Evolutionary conservation across 2,888 invertebrate genomes (phyloP).

Genomic region (Argyra leucocephala): DNA sequence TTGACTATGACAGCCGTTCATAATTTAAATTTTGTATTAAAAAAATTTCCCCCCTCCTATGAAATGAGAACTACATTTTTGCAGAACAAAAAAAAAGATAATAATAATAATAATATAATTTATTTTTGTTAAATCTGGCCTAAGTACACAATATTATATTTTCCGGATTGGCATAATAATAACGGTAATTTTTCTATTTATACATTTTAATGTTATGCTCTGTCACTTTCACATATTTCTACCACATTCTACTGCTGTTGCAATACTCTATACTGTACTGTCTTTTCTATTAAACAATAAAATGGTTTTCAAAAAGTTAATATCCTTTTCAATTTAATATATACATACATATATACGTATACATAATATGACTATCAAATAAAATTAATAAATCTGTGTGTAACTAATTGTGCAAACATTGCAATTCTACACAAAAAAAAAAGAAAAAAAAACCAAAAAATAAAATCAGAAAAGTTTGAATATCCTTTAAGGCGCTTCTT

Average conservation of each 20-base stretch:
- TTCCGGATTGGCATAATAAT: not conserved
- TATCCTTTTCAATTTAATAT: too few species aligned
- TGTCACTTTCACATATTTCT: not conserved
- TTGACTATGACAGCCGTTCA: not conserved
- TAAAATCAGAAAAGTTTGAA: not conserved
- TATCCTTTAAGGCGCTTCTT: not conserved
- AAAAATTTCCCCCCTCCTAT: not conserved
- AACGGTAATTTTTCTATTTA: not conserved
- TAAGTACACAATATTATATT: not conserved
- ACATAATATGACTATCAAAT: too few species aligned
- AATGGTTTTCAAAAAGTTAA: too few species aligned
- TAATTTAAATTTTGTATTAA: not conserved
- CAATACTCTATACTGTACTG: too few species aligned
- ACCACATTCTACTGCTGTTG: too few species aligned
- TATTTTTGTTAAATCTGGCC: not conserved
- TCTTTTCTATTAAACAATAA: too few species aligned
- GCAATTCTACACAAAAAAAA: not conserved
- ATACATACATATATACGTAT: too few species aligned
- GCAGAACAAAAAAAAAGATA: not conserved
- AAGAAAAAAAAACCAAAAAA: not conserved
- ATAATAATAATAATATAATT: not conserved
- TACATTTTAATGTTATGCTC: not conserved
- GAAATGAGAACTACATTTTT: too few species aligned
- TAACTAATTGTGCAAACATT: conserved; percentile 3
- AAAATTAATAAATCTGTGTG: not conserved